Percentiles rank a stretch among this genome's conserved stretches.
phyloP scores from a whole-genome alignment of 2,797 vertebrate species.

The Siniperca undulata region DNA sequence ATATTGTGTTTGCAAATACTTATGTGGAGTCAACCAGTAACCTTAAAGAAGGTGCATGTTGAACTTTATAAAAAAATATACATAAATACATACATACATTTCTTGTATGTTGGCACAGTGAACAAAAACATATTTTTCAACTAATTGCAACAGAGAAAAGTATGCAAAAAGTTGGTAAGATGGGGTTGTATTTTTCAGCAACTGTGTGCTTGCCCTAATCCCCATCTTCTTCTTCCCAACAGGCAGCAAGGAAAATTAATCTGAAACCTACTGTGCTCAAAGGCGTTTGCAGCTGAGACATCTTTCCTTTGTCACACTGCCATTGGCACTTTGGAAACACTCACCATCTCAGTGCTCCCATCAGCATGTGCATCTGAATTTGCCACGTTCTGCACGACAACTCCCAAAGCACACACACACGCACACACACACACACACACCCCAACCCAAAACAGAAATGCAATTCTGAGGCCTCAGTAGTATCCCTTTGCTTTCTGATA shows the following conservation, averaged over 20 bases:
- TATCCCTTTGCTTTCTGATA: conserved; percentile 69
- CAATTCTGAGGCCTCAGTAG: conserved; percentile 60
- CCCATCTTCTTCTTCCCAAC: conserved; percentile 70
- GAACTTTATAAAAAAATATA: background rate
- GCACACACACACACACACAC: conserved; percentile 11
- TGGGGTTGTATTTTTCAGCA: conserved; percentile 58
- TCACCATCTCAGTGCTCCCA: conserved; percentile 73
- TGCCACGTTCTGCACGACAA: conserved; percentile 72
- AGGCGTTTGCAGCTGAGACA: conserved; percentile 73
- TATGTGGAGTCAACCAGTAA: background rate
- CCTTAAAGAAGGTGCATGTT: background rate
- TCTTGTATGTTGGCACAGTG: background rate
- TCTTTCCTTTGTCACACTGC: conserved; percentile 70
- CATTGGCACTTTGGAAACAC: conserved; percentile 79
- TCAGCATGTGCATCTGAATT: conserved; percentile 79
- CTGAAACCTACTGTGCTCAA: conserved; percentile 75
- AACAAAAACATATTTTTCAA: conserved; percentile 12
- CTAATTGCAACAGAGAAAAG: conserved; percentile 28
- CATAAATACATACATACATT: too few species aligned
- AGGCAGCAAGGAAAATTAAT: conserved; percentile 80
- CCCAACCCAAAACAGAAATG: conserved; percentile 45
- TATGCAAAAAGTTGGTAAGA: conserved; percentile 51
- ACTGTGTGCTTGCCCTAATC: conserved; percentile 67
- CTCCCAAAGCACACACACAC: conserved; percentile 52
- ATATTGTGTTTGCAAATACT: background rate